These are phyloP conservation scores for Cheumatopsyche charites DNA, from an alignment of 1,140 invertebrate genomes.

Conservation along the genomic window DNA sequence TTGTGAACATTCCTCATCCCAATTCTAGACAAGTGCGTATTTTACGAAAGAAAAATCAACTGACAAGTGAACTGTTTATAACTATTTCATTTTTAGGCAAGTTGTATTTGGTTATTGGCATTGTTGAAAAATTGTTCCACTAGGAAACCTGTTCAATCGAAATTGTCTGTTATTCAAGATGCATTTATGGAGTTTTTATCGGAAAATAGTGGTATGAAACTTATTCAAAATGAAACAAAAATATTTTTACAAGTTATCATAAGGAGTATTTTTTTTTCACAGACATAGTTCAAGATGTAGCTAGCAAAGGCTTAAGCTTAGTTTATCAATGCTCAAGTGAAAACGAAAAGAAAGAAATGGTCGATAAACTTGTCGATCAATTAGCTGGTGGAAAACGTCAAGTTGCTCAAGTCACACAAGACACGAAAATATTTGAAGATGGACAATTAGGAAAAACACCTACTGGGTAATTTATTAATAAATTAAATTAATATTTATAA, in stretches of 20 bases:
- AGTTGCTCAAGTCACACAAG: slow-evolving; percentile 74
- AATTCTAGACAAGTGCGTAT: slow-evolving; percentile 77
- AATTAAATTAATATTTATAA: slow-evolving; percentile 20
- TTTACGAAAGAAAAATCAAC: not conserved
- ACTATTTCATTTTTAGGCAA: slow-evolving; percentile 63
- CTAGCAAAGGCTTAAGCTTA: slow-evolving; percentile 87
- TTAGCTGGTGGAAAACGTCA: slow-evolving; percentile 80
- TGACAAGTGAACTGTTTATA: too few relatives aligned
- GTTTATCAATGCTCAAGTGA: slow-evolving; percentile 83
- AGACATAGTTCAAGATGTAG: slow-evolving; percentile 91
- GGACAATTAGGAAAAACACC: slow-evolving; percentile 83
- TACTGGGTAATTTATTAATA: slow-evolving; percentile 69
- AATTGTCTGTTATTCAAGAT: slow-evolving; percentile 74
- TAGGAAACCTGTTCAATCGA: slow-evolving; percentile 68
- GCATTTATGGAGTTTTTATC: slow-evolving; percentile 87
- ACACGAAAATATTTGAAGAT: slow-evolving; percentile 89
- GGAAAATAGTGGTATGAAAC: slow-evolving; percentile 80
- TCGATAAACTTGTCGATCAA: slow-evolving; percentile 80
- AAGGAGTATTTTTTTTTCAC: too few relatives aligned
- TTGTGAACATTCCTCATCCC: slow-evolving; percentile 77
- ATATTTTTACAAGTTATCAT: slow-evolving; percentile 5
- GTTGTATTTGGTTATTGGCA: slow-evolving; percentile 84
- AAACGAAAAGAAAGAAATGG: slow-evolving; percentile 72
- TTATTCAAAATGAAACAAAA: slow-evolving; percentile 26
- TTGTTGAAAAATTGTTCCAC: slow-evolving; percentile 80